These are phyloP conservation scores for Cyprinodon diabolis DNA, from an alignment of 2,797 vertebrate genomes.

Conservation along the genomic window DNA sequence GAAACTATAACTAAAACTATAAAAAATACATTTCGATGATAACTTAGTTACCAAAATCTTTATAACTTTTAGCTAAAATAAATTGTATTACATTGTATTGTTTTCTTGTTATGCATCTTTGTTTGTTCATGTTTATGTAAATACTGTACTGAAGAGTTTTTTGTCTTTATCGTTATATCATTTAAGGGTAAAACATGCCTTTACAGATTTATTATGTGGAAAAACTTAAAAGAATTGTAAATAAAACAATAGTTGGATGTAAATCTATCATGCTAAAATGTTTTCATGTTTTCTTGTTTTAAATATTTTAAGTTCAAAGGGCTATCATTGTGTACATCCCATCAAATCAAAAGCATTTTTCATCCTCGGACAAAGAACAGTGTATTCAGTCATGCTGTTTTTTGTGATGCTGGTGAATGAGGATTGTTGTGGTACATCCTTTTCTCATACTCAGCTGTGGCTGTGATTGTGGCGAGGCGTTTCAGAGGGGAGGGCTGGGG, in stretches of 20 bases:
- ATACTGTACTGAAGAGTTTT: too few relatives aligned
- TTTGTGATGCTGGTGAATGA: conserved; percentile 76
- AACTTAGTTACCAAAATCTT: background rate
- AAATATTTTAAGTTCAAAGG: conserved; percentile 62
- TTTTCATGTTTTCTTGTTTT: conserved; percentile 44
- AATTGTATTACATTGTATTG: too few relatives aligned
- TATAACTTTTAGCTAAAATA: background rate
- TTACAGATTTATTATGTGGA: conserved; percentile 38
- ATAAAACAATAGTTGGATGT: conserved; percentile 36
- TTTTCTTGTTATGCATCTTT: too few relatives aligned
- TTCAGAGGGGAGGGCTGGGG: conserved; percentile 33
- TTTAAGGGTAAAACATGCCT: background rate
- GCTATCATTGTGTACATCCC: conserved; percentile 66
- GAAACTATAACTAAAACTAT: background rate
- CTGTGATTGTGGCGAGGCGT: conserved; percentile 55
- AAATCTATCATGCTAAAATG: conserved; percentile 38
- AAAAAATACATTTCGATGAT: background rate
- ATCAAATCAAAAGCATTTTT: conserved; percentile 37
- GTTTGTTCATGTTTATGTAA: too few relatives aligned
- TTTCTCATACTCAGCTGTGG: conserved; percentile 59
- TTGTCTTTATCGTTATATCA: too few relatives aligned
- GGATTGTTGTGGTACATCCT: conserved; percentile 79
- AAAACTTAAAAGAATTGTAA: conserved; percentile 30
- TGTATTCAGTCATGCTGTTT: conserved; percentile 55
- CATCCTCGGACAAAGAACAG: conserved; percentile 30